These are phyloP conservation scores for Zhengitettix transpicula DNA, from an alignment of 2,888 invertebrate genomes.

Conservation along the genomic window DNA sequence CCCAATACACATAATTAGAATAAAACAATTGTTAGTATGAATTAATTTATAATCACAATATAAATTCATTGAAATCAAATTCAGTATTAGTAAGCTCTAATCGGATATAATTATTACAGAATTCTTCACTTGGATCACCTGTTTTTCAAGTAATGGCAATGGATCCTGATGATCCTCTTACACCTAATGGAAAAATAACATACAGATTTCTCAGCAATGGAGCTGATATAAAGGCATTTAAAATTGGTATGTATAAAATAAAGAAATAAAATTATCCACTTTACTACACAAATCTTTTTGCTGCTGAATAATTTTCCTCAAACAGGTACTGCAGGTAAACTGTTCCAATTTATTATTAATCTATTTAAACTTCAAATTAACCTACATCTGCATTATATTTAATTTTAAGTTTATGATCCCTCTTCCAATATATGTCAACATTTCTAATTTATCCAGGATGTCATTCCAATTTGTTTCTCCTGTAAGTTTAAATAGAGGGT, in stretches of 20 bases:
- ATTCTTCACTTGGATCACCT: conserved; percentile 51
- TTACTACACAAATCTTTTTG: too few relatives aligned
- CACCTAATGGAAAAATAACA: conserved; percentile 54
- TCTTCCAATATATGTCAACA: too few relatives aligned
- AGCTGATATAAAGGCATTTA: conserved; percentile 41
- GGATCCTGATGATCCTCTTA: conserved; percentile 60
- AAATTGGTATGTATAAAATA: conserved; percentile 30
- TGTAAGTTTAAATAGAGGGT: too few relatives aligned
- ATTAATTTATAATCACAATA: neutral
- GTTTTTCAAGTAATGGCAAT: conserved; percentile 62
- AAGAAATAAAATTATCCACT: too few relatives aligned
- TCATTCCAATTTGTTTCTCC: too few relatives aligned
- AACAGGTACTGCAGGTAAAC: too few relatives aligned
- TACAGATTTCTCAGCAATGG: conserved; percentile 57
- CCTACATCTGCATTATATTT: too few relatives aligned
- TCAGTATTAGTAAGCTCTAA: neutral
- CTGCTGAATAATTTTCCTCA: too few relatives aligned
- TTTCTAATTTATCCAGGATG: too few relatives aligned
- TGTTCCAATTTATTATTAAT: too few relatives aligned
- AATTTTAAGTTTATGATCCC: too few relatives aligned
- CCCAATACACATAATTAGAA: neutral
- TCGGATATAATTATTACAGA: conserved; percentile 26
- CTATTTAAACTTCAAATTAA: too few relatives aligned
- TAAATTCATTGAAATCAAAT: neutral
- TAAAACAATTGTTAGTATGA: neutral